Percentiles rank a stretch among this genome's conserved stretches.
These are phyloP conservation scores for Galaxea fascicularis DNA, from an alignment of 92 coral and sea anemone genomes.

Conservation along the genomic window DNA sequence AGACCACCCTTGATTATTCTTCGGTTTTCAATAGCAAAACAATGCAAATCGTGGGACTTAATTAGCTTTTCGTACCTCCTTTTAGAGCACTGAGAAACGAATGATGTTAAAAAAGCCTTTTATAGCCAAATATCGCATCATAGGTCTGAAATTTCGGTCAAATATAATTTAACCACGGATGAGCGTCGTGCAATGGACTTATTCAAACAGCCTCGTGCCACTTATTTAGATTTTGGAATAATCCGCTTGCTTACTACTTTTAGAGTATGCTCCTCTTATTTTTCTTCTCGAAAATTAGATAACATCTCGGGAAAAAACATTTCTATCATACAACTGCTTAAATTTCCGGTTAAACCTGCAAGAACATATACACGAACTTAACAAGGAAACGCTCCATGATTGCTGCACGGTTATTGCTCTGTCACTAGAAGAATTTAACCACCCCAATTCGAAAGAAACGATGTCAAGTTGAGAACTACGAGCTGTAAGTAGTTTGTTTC, in stretches of 20 bases:
- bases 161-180: no score
- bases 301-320: neutral
- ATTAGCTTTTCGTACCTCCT: neutral
- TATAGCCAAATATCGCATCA: no score
- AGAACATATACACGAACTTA: neutral
- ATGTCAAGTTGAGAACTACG: neutral
- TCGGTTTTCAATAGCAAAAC: neutral
- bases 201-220: no score
- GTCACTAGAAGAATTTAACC: neutral
- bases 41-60: neutral
- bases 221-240: no score
- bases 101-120: no score
- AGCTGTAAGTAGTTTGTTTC: neutral
- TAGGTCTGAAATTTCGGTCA: no score
- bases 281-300: neutral
- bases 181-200: no score
- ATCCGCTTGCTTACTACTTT: no score
- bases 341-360: neutral
- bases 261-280: neutral
- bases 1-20: neutral
- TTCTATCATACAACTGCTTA: neutral
- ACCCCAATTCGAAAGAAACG: neutral
- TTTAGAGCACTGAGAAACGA: neutral
- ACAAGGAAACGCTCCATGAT: neutral
- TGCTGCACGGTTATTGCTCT: neutral